Evolutionary conservation across 2,888 invertebrate species (phyloP).

Genomic region (Halocaridina rubra): DNA sequence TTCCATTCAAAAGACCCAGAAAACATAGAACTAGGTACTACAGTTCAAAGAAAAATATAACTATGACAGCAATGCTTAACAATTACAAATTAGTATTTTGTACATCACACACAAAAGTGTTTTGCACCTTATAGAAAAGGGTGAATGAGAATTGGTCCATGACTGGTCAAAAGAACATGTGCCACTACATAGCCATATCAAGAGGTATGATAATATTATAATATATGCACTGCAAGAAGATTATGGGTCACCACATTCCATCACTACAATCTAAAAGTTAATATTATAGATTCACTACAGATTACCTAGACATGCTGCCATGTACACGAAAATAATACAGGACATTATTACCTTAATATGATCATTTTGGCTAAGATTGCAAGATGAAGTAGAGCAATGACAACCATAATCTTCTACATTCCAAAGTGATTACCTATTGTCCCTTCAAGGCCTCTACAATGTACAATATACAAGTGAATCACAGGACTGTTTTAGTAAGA

Average conservation of each 20-base stretch:
- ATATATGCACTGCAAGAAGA: conserved; percentile 22
- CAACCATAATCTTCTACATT: conserved; percentile 30
- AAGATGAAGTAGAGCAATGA: not conserved
- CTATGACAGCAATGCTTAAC: no score
- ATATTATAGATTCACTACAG: no score
- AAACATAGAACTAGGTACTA: not conserved
- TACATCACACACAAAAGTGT: no score
- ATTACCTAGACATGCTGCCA: no score
- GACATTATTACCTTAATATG: no score
- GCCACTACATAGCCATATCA: conserved; percentile 23
- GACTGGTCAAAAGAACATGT: conserved; percentile 31
- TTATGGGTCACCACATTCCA: conserved; percentile 1
- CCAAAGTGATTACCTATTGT: conserved; percentile 5
- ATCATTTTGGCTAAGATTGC: not conserved
- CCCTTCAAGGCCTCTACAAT: conserved; percentile 25
- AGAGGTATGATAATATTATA: conserved; percentile 30
- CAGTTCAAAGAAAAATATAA: no score
- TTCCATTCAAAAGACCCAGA: not conserved
- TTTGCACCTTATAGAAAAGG: no score
- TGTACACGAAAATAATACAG: no score
- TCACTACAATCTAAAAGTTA: not conserved
- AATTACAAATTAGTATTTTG: no score
- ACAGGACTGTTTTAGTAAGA: no score
- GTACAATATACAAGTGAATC: no score
- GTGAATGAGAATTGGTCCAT: not conserved